A percentile compares a stretch with the other conserved stretches of the same genome.
Evolutionary conservation across 2,888 invertebrate genomes (phyloP).

Genomic region (Conus canariensis): DNA sequence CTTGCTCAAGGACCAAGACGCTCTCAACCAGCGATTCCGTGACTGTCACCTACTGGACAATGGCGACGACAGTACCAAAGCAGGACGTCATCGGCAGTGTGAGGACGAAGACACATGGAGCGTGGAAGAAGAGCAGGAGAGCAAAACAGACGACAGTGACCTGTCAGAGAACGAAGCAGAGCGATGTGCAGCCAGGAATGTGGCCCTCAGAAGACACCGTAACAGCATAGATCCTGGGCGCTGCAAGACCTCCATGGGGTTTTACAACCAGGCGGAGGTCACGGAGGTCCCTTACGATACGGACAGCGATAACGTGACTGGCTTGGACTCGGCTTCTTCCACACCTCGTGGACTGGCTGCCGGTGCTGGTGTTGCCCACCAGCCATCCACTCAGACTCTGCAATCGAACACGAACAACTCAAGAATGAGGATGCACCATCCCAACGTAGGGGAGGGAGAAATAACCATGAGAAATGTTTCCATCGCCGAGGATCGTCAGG

Average conservation of each 20-base stretch:
- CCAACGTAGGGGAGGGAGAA: not conserved
- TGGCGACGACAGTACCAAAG: slow-evolving; percentile 18
- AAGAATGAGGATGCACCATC: not conserved
- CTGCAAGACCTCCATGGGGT: slow-evolving; percentile 65
- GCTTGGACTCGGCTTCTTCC: slow-evolving; percentile 26
- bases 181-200: slow-evolving; percentile 40
- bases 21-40: slow-evolving; percentile 53
- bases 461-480: not conserved
- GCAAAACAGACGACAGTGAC: slow-evolving; percentile 49
- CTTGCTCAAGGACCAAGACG: slow-evolving; percentile 63
- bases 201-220: slow-evolving; percentile 28
- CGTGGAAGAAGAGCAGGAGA: slow-evolving; percentile 41
- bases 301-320: slow-evolving; percentile 23
- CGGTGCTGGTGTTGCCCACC: not conserved
- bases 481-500: not conserved
- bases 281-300: slow-evolving; percentile 42
- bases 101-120: slow-evolving; percentile 49
- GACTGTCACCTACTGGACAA: slow-evolving; percentile 52
- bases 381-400: not conserved
- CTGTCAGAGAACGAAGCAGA: slow-evolving; percentile 39
- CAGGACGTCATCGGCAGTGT: slow-evolving; percentile 22
- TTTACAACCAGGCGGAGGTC: slow-evolving; percentile 56
- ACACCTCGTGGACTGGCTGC: not conserved
- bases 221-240: slow-evolving; percentile 51
- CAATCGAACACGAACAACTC: not conserved